Evolutionary conservation across 2,113 vertebrate genomes (phyloP), one percentile per base, ranked within the genome.

Genomic region (Calidris pygmaea): DNA sequence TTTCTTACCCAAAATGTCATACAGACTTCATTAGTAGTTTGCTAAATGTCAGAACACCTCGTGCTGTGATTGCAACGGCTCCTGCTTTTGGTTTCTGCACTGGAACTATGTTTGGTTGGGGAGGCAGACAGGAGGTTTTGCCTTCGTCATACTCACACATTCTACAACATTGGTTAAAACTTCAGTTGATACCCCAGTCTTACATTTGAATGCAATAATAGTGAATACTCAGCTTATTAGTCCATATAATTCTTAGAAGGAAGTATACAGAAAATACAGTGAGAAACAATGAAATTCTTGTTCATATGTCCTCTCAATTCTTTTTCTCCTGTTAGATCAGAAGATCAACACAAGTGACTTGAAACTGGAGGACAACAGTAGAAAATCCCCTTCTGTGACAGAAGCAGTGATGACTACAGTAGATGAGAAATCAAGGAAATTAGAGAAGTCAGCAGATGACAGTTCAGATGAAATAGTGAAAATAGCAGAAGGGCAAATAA

Each of bases 391-490:
- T 85, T 96, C 95, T 73, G 81, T 73, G 47, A 52, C 23, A 81
- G 76, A 97, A 96, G 68, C 84, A 59, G 76, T 58, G 87, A 91
- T 77, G 32, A 85, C 71, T 41, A 53, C 91, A 84, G 63, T 70
- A 10, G 59, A 45, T 83, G 95, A 97, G 83, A 95, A 97, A 79
- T 70, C 91, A 29, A 72, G 79, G 21, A 62, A 95, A 76, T 85
- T 35, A 9, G 45, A 93, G 45, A 82, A 91, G 58, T 37, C 82
- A 84, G 7, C 24, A 72, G 59, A 62, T 79, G 59, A 41, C 53
- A 65, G 56, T 39, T 76, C 71, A 85, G 87, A 95, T 85, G 84
- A 85, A 96, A 81, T 12, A 5, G 39, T 81, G 63, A 75, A 94
- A 71, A 29, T 15, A 71, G 50, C 21, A 17, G 84, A 96, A 59